These are phyloP conservation scores for Oncorhynchus mykiss DNA, from an alignment of 2,113 vertebrate species.

Conservation along the genomic window DNA sequence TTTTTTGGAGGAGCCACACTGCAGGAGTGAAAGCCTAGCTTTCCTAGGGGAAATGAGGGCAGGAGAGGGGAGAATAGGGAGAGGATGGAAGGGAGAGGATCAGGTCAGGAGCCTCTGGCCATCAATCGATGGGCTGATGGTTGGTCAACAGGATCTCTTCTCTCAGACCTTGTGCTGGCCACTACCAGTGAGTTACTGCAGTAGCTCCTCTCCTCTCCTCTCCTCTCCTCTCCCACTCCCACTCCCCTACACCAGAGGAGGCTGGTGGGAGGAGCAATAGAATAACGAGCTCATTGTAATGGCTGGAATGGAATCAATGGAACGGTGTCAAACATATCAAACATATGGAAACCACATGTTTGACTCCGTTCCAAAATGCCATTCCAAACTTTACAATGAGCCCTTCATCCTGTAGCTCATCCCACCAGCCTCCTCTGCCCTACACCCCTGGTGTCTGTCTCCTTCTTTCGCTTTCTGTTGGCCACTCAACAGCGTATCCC, in stretches of 20 bases:
- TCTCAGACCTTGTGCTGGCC: neutral
- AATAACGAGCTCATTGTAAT: too few relatives aligned
- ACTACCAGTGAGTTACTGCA: neutral
- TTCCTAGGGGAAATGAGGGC: neutral
- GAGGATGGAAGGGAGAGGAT: neutral
- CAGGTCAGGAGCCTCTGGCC: neutral
- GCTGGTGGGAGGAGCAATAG: too few relatives aligned
- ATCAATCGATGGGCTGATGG: neutral
- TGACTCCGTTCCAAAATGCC: too few relatives aligned
- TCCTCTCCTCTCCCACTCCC: neutral
- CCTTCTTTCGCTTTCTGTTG: neutral
- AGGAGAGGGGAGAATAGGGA: neutral
- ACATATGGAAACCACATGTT: too few relatives aligned
- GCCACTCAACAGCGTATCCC: too few relatives aligned
- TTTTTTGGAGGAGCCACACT: neutral
- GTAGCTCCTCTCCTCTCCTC: neutral
- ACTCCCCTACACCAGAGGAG: too few relatives aligned
- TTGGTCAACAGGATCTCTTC: neutral
- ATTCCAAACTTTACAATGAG: too few relatives aligned
- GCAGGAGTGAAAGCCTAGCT: neutral
- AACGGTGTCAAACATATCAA: too few relatives aligned
- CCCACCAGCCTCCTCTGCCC: too few relatives aligned
- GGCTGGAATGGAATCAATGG: too few relatives aligned
- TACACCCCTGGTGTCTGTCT: neutral
- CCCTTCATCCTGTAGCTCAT: too few relatives aligned